Evolutionary conservation across 2,888 invertebrate genomes (phyloP), one percentile per base, ranked within the genome.

Genomic region (Amiota mariae): DNA sequence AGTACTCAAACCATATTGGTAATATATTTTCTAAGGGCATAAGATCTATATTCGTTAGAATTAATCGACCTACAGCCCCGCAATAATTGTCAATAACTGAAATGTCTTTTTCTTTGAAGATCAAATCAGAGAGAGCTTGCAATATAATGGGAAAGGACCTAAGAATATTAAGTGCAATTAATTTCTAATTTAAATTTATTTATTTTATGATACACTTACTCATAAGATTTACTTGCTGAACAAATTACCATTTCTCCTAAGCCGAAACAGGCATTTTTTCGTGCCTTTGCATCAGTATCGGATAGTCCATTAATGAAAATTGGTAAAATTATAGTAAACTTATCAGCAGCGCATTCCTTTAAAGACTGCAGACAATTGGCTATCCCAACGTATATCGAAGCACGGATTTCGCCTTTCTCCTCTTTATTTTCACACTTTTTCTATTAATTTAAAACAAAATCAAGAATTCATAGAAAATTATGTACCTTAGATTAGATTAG

Each of bases 191-290:
- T n/a, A n/a, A n/a, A n/a, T n/a, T n/a, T n/a, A n/a, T n/a, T n/a
- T 3, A 24, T 24, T 24, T 24, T 3, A 24, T 3, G 2, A 24
- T 2, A 24, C 24, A 91, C 91, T 91, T 91, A 93, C 93, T 91
- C 89, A 82, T 91, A 93, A 74, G 93, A 90, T 75, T 91, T 90
- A 66, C 93, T 92, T 87, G 92, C 93, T 70, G 94, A 93, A 87
- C 93, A 91, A 13, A 93, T 88, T 61, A 93, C 93, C 82, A 95
- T 91, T 85, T 95, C 94, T 3, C 95, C 96, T 67, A 95, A 90
- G 20, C 94, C 95, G 87, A 92, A 96, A 66, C 94, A 93, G 0
- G 94, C 92, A 89, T 96, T 96, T 85, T 95, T 95, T 71, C 95
- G 91, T 0, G 95, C 94, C 88, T 94, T 94, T 70, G 93, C 92